A percentile compares a stretch with the other conserved stretches of the same genome.
Conservation (phyloP, 2,113 vertebrate genomes). For the Pardalotus punctatus region DNA sequence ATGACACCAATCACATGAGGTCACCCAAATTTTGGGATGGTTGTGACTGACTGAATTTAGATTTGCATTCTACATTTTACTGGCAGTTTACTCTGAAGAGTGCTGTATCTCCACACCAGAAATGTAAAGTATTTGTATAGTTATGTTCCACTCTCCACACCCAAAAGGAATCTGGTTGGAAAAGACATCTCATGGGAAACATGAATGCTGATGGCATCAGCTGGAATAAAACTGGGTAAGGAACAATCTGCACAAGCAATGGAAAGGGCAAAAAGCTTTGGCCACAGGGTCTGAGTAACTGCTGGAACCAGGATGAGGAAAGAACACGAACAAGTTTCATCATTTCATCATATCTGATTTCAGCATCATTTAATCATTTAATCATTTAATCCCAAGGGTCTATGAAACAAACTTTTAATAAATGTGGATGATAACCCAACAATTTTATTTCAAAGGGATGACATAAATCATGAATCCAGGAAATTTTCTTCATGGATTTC, state of each 20-base stretch:
- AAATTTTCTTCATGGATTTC: background rate
- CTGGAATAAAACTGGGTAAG: background rate
- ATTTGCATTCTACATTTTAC: background rate
- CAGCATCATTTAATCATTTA: background rate
- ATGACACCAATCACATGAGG: rapidly evolving
- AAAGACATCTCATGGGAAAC: background rate
- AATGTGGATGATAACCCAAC: background rate
- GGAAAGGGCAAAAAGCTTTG: background rate
- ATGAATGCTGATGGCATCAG: background rate
- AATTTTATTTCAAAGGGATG: background rate
- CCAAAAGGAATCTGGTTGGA: background rate
- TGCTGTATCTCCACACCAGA: background rate
- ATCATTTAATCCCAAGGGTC: background rate
- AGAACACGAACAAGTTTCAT: background rate
- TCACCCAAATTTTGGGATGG: background rate
- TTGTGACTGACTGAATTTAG: background rate
- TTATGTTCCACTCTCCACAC: background rate
- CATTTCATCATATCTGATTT: background rate
- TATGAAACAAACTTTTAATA: background rate
- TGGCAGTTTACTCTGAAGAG: background rate
- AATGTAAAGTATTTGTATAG: background rate
- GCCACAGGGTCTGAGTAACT: background rate
- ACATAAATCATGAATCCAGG: background rate
- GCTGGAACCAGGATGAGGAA: background rate
- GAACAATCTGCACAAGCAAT: background rate